Base-by-base conservation (phyloP, 2,888 invertebrate species). In the Amphiduros pacificus region DNA sequence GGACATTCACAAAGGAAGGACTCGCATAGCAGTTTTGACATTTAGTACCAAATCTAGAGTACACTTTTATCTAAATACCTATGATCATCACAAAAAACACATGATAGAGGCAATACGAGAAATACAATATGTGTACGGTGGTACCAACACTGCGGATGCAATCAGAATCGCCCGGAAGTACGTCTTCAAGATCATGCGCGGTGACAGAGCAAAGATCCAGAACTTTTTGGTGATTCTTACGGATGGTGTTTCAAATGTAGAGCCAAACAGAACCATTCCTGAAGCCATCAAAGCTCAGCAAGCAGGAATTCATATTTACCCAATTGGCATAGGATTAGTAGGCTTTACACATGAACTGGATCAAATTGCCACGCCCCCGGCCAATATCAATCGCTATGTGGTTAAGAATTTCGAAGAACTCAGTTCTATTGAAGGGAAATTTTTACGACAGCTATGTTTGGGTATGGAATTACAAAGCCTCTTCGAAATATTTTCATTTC, bases 221-320 rank as follows among this genome's bases (percentile, higher is more conserved):
- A 62, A 69, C 50, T 31, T 69, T 2, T 50, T 41, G 26, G 17
- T 69, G 31, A 29, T 67, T 9, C 50, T 69, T 17, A 65, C 69
- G 6, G 69, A 69, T 36, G 69, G 69, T 26, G 54, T 58, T 24
- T 65, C 65, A n/a, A 69, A 69, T 54, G 52, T 67, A 6, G 40
- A 67, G 26, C 20, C 31, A 3, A 50, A 49, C n/a, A n/a, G 27
- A 2, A 65, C 67, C 1, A 40, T 64, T 14, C 63, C 65, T 22
- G 67, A 69, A 49, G 69, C 69, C 2, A 41, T 63, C 17, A 55
- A 36, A 2, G 27, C 61, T 4, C 55, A 58, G 11, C 28, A 56
- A 11, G 52, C 49, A 14, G 67, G 63, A n/a, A 51, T 59, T 17
- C 27, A 26, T 31, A 40, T 64, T 11, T 55, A 55, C 20, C 41